Percentiles rank a stretch among this genome's conserved stretches.
phyloP scores from a whole-genome alignment of 2,113 vertebrate species.

The Lophura nycthemera region DNA sequence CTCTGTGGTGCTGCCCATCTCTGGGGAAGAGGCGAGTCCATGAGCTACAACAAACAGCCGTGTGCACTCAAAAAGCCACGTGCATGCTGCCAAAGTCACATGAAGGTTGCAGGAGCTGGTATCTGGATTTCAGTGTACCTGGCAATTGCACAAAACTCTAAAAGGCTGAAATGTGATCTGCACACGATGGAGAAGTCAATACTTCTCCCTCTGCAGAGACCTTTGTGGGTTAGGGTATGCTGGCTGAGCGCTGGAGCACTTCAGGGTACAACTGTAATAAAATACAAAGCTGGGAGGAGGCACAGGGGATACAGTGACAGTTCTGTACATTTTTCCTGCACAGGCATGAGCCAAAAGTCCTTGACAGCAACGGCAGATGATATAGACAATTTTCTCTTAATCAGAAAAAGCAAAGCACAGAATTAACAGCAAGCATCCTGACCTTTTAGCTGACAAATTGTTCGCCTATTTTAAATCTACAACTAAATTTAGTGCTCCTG shows the following conservation, averaged over 20 bases:
- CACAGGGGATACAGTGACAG: not conserved
- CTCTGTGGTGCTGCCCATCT: not conserved
- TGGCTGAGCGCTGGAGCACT: not conserved
- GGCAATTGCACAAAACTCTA: slow-evolving; percentile 62
- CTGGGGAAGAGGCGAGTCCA: not conserved
- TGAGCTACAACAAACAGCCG: not conserved
- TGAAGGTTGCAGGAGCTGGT: slow-evolving; percentile 52
- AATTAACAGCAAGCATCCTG: slow-evolving; percentile 2
- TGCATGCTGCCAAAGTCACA: slow-evolving; percentile 49
- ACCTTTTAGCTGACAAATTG: slow-evolving; percentile 51
- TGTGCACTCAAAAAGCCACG: not conserved
- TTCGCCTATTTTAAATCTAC: slow-evolving; percentile 57
- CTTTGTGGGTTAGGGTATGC: not conserved
- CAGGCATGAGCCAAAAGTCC: not conserved
- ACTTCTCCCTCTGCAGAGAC: slow-evolving; percentile 19
- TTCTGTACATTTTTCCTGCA: not conserved
- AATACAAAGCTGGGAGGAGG: not conserved
- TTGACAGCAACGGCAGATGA: not conserved
- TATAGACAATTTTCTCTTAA: not conserved
- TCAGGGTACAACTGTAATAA: slow-evolving; percentile 14
- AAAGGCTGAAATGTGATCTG: slow-evolving; percentile 68
- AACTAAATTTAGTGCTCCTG: slow-evolving; percentile 51
- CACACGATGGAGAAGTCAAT: slow-evolving; percentile 50
- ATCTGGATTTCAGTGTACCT: slow-evolving; percentile 52
- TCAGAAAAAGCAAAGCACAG: not conserved